Base-by-base conservation (phyloP, 35 echinoderm and acorn worm genomes). In the Patiria miniata region DNA sequence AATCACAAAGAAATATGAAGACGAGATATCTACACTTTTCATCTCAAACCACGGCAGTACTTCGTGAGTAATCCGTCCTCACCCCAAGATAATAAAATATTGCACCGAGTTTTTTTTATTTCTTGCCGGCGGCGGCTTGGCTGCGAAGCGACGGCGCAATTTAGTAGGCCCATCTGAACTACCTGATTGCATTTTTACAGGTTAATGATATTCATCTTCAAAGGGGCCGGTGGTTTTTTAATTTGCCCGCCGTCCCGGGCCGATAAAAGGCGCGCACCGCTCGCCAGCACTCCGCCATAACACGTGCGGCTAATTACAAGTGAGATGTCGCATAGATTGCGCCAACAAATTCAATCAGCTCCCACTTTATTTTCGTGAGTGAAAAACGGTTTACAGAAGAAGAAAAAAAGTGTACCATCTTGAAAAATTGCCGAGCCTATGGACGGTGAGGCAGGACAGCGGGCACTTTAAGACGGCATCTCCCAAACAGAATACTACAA, bases 161-260 rank as follows among this genome's bases (percentile, higher is more conserved):
- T 73, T 47, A 47, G 65, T 22, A 26, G 65, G 19, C 1, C 65
- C 65, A 73, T 73, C 65, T 73, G 29, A 73, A 73, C 23, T 73
- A 73, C 65, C 65, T 73, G 65, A 73, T 73, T 73, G 65, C 65
- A 73, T 73, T 73, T 73, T 73, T 73, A 73, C 65, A 73, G 65
- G 65, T 73, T 73, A 73, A 73, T 73, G 65, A 73, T 73, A 73
- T 73, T 73, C 65, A 73, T 73, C 65, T 73, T 73, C 65, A 73
- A 73, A 73, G 65, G 29, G 34, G 65, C 65, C 65, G 65, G 15
- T 47, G 42, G 18, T 73, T 73, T 73, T 73, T 73, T 73, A 73
- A 73, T 73, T 73, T 73, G 65, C 65, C 65, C 23, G 65, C 29
- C 65, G 65, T 73, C 26, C 65, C 26, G 65, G 26, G 65, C 65